Evolutionary conservation across 2,797 vertebrate genomes (phyloP).

Genomic region (Anniella stebbinsi): DNA sequence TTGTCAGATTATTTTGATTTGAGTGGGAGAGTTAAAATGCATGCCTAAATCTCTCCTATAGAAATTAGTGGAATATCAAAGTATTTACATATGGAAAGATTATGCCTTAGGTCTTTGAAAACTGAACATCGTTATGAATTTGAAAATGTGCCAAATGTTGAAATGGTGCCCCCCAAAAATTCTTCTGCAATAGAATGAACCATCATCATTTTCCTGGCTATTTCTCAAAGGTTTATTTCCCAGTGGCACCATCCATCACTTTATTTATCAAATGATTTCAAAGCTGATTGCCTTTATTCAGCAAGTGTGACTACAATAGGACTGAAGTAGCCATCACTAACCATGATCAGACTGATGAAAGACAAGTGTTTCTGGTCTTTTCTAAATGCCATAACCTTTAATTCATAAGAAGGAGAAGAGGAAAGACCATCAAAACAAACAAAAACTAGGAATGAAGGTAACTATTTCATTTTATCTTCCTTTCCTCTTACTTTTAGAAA

Average conservation of each 20-base stretch:
- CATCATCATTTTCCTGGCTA: background rate
- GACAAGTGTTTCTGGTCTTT: background rate
- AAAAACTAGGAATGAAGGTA: background rate
- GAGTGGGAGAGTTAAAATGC: too few relatives aligned
- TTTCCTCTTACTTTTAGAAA: background rate
- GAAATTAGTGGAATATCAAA: too few relatives aligned
- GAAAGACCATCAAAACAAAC: background rate
- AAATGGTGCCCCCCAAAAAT: background rate
- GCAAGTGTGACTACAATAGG: background rate
- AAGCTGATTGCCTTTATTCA: background rate
- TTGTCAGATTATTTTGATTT: too few relatives aligned
- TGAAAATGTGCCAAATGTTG: background rate
- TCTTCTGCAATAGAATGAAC: background rate
- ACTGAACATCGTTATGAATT: background rate
- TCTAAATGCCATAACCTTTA: background rate
- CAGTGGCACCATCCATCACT: background rate
- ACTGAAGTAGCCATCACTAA: too few relatives aligned
- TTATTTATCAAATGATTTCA: background rate
- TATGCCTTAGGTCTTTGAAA: background rate
- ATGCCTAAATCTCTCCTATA: too few relatives aligned
- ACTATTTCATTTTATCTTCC: background rate
- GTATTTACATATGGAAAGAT: background rate
- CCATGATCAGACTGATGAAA: background rate
- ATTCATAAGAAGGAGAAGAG: background rate
- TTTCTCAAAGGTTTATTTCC: background rate